Percentiles rank a stretch among this genome's conserved stretches.
These are phyloP conservation scores for Vulpes lagopus DNA, from an alignment of 2,113 vertebrate species.

Conservation along the genomic window DNA sequence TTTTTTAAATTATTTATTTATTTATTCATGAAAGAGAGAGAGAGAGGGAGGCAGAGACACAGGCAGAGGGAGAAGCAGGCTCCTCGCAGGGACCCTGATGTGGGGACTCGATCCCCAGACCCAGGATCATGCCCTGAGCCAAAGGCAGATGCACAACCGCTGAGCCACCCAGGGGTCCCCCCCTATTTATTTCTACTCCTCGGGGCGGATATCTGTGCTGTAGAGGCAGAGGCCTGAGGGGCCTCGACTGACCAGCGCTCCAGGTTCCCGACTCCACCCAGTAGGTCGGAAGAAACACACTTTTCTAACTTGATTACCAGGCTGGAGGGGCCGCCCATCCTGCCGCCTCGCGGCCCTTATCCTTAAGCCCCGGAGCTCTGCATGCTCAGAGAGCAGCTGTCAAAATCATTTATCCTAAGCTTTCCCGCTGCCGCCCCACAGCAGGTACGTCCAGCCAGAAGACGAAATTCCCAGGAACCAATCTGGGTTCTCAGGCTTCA, in stretches of 20 bases:
- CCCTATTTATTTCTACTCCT: not conserved
- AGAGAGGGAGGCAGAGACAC: no score
- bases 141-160: no score
- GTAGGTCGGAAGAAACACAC: not conserved
- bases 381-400: slow-evolving; percentile 8
- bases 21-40: no score
- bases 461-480: not conserved
- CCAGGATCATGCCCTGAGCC: no score
- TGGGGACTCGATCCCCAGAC: no score
- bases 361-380: slow-evolving; percentile 23
- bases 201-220: not conserved
- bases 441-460: not conserved
- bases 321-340: not conserved
- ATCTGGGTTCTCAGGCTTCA: not conserved
- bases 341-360: not conserved
- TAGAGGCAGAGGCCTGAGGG: not conserved
- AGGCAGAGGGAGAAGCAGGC: no score
- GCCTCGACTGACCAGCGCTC: not conserved
- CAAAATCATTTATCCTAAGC: slow-evolving; percentile 5
- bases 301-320: not conserved
- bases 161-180: no score
- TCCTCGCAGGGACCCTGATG: no score
- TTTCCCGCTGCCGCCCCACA: not conserved
- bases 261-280: not conserved
- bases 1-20: no score